Evolutionary conservation across 2,113 vertebrate genomes (phyloP).

Genomic region (Sphaerodactylus townsendi): DNA sequence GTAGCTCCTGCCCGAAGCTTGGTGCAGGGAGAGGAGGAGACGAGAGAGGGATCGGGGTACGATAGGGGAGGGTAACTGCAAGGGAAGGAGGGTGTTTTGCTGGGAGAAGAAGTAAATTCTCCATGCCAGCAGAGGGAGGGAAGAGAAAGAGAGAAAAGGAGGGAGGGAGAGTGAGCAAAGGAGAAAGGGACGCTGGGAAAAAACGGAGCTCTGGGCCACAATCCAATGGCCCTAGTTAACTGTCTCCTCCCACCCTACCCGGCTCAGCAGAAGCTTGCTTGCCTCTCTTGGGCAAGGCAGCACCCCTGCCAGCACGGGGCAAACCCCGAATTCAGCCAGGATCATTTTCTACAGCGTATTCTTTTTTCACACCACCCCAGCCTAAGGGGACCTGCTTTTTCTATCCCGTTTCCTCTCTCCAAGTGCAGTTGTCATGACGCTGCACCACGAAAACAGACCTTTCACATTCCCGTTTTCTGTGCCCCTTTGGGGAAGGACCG

Average conservation of each 20-base stretch:
- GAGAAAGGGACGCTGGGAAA: background rate
- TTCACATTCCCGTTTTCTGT: background rate
- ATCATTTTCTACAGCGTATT: background rate
- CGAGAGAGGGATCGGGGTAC: slow-evolving; percentile 57
- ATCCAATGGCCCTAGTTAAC: slow-evolving; percentile 46
- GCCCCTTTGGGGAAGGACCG: background rate
- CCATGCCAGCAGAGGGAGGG: slow-evolving; percentile 46
- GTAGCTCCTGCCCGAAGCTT: slow-evolving; percentile 34
- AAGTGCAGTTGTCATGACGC: too few species aligned
- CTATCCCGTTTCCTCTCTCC: background rate
- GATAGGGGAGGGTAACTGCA: slow-evolving; percentile 27
- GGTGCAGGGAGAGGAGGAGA: slow-evolving; percentile 49
- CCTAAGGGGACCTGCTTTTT: background rate
- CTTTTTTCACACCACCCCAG: background rate
- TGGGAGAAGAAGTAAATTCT: slow-evolving; percentile 44
- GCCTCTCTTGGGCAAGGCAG: background rate
- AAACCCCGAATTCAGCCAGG: background rate
- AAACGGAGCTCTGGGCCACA: slow-evolving; percentile 21
- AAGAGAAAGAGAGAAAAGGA: slow-evolving; percentile 58
- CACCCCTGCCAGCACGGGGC: slow-evolving; percentile 33
- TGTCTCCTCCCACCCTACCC: background rate
- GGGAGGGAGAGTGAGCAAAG: slow-evolving; percentile 37
- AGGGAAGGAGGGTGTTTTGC: slow-evolving; percentile 52
- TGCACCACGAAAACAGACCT: too few species aligned
- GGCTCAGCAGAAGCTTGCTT: slow-evolving; percentile 33